Percentiles rank a stretch among this genome's conserved stretches.
These are phyloP conservation scores for Orthonevra nobilis DNA, from an alignment of 2,888 invertebrate genomes.

Conservation along the genomic window DNA sequence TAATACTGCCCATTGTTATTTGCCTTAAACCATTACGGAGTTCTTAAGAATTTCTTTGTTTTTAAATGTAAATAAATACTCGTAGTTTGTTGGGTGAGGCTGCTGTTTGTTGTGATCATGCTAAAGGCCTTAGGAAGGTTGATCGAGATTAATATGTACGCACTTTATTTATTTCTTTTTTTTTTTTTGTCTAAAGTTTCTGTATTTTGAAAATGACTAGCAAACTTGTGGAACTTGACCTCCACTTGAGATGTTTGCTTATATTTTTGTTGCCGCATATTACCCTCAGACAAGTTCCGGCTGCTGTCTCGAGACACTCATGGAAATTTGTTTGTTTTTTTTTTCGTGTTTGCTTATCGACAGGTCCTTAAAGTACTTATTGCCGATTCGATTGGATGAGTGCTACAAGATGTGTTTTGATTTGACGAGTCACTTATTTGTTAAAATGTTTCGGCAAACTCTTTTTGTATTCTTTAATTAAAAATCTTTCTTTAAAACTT, in stretches of 20 bases:
- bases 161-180: no score
- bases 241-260: slow-evolving; percentile 22
- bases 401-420: not conserved
- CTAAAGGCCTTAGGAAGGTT: no score
- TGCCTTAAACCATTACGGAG: slow-evolving; percentile 7
- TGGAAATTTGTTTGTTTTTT: slow-evolving; percentile 10
- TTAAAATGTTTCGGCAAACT: not conserved
- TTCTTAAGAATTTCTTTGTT: slow-evolving; percentile 14
- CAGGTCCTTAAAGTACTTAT: slow-evolving; percentile 8
- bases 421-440: not conserved
- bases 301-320: slow-evolving; percentile 7
- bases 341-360: not conserved
- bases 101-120: not conserved
- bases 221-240: slow-evolving; percentile 18
- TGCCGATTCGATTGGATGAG: slow-evolving; percentile 5
- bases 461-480: no score
- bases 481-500: no score
- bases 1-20: slow-evolving; percentile 4
- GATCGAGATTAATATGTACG: no score
- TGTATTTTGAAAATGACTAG: slow-evolving; percentile 24
- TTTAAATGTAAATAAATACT: not conserved
- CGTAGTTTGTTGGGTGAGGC: not conserved
- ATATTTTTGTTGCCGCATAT: not conserved
- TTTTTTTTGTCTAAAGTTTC: no score
- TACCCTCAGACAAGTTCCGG: slow-evolving; percentile 8